A percentile compares a stretch with the other conserved stretches of the same genome.
Evolutionary conservation across 2,113 vertebrate species (phyloP).

Genomic region (Columbina picui): DNA sequence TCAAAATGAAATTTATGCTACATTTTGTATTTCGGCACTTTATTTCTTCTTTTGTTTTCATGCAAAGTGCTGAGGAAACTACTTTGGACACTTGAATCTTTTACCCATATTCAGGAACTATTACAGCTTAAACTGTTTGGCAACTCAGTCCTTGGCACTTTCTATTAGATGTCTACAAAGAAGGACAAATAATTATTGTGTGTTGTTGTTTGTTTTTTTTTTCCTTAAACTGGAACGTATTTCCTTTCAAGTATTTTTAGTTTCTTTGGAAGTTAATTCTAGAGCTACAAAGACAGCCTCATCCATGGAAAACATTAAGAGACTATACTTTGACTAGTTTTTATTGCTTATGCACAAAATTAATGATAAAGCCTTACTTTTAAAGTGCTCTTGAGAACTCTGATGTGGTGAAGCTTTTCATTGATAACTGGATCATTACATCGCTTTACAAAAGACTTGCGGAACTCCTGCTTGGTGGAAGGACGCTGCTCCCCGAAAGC

Average conservation of each 20-base stretch:
- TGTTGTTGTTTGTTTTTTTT: neutral
- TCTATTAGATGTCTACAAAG: neutral
- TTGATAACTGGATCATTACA: conserved; percentile 88
- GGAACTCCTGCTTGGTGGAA: conserved; percentile 88
- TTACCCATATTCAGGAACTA: neutral
- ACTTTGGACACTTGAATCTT: neutral
- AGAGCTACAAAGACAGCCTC: neutral
- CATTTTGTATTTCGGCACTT: neutral
- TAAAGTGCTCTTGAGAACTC: conserved; percentile 90
- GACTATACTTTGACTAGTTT: neutral
- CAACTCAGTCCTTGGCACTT: neutral
- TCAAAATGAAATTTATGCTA: neutral
- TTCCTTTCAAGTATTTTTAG: neutral
- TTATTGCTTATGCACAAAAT: neutral
- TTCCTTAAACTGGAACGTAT: neutral
- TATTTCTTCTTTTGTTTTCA: neutral
- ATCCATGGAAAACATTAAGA: neutral
- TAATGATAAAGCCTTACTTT: conserved; percentile 79
- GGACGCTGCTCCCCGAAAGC: conserved; percentile 85
- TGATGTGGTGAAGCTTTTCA: conserved; percentile 88
- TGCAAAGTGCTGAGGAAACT: neutral
- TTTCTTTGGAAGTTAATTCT: neutral
- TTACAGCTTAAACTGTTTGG: neutral
- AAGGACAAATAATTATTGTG: neutral
- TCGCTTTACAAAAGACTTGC: conserved; percentile 85